Conservation (phyloP, 1,140 invertebrate species). For the Chironomus striatipennis region DNA sequence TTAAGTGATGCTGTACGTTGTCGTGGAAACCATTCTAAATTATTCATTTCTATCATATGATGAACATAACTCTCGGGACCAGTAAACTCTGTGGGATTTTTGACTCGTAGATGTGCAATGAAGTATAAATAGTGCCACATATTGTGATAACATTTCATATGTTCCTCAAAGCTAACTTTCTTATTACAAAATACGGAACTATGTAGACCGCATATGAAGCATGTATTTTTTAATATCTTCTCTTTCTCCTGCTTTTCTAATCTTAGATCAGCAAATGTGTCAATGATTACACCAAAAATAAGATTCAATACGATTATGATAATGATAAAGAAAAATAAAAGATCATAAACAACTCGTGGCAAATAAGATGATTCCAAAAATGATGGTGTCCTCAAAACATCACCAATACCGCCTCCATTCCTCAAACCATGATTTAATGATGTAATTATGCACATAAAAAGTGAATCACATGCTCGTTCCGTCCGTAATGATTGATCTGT, state of each 20-base stretch:
- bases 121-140: slow-evolving; percentile 99
- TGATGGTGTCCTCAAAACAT: slow-evolving; percentile 88
- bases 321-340: slow-evolving; percentile 98
- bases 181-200: slow-evolving; percentile 97
- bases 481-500: slow-evolving; percentile 49
- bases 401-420: slow-evolving; percentile 98
- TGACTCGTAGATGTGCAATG: slow-evolving; percentile 93
- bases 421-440: slow-evolving; percentile 94
- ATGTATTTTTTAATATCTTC: slow-evolving; percentile 94
- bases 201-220: slow-evolving; percentile 96
- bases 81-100: slow-evolving; percentile 98
- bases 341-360: slow-evolving; percentile 90
- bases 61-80: slow-evolving; percentile 98
- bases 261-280: slow-evolving; percentile 98
- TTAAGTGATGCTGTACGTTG: slow-evolving; percentile 89
- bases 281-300: slow-evolving; percentile 99
- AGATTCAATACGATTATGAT: slow-evolving; percentile 99
- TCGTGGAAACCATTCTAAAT: slow-evolving; percentile 69
- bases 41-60: slow-evolving; percentile 75
- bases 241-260: slow-evolving; percentile 99
- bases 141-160: slow-evolving; percentile 94
- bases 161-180: slow-evolving; percentile 96
- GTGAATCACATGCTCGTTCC: slow-evolving; percentile 89
- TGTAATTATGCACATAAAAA: slow-evolving; percentile 99
- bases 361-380: slow-evolving; percentile 88